Evolutionary conservation across 2,888 invertebrate species (phyloP).

Genomic region (Hypena proboscidalis): DNA sequence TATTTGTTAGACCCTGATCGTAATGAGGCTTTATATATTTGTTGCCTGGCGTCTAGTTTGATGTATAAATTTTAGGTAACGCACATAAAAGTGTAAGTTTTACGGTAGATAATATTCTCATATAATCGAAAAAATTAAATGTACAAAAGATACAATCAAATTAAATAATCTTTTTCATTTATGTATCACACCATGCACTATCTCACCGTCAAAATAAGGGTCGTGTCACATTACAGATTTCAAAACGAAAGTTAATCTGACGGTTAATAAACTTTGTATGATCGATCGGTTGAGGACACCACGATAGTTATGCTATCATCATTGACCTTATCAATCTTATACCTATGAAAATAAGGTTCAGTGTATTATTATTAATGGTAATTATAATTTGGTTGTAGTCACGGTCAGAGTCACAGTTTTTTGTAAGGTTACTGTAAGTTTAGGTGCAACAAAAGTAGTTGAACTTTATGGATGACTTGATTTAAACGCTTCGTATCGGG

Average conservation of each 20-base stretch:
- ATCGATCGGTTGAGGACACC: slow-evolving; percentile 62
- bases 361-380: slow-evolving; percentile 20
- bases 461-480: slow-evolving; percentile 70
- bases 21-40: too few species aligned
- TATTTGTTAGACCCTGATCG: too few species aligned
- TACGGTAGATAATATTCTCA: too few species aligned
- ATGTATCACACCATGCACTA: slow-evolving; percentile 24
- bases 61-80: too few species aligned
- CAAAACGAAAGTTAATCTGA: slow-evolving; percentile 73
- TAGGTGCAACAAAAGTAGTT: slow-evolving; percentile 54
- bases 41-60: too few species aligned
- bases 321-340: slow-evolving; percentile 27
- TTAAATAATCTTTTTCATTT: slow-evolving; percentile 6
- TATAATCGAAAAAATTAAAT: too few species aligned
- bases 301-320: slow-evolving; percentile 20
- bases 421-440: slow-evolving; percentile 59
- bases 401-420: slow-evolving; percentile 58
- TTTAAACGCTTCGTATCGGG: slow-evolving; percentile 38
- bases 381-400: slow-evolving; percentile 35
- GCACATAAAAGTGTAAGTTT: too few species aligned
- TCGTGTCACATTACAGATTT: slow-evolving; percentile 66
- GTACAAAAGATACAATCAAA: too few species aligned
- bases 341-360: slow-evolving; percentile 37
- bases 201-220: slow-evolving; percentile 43
- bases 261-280: slow-evolving; percentile 68